Conservation (phyloP, 2,797 vertebrate genomes). For the Tokudaia muenninki region DNA sequence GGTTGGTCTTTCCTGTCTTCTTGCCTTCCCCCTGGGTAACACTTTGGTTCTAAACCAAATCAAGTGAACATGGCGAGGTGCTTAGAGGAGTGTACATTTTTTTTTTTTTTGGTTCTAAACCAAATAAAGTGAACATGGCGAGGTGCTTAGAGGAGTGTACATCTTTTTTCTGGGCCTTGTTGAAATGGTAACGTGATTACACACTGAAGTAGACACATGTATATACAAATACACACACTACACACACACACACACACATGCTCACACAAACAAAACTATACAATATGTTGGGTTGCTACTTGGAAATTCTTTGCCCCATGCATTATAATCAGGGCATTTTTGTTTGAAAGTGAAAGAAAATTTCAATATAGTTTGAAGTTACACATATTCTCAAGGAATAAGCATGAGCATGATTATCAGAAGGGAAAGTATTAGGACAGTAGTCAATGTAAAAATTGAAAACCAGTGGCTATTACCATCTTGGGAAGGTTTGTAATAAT, state of each 20-base stretch:
- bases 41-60: not conserved
- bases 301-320: not conserved
- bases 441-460: conserved; percentile 43
- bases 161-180: not conserved
- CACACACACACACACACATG: not conserved
- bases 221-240: not conserved
- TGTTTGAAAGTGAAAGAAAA: conserved; percentile 2
- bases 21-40: not conserved
- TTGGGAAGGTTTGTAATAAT: not conserved
- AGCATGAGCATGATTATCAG: not conserved
- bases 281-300: not conserved
- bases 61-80: not conserved
- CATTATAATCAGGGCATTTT: not conserved
- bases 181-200: not conserved
- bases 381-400: not conserved
- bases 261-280: not conserved
- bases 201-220: not conserved
- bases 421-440: conserved; percentile 14
- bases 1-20: not conserved
- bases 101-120: not conserved
- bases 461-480: not conserved
- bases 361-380: conserved; percentile 52
- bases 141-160: not conserved
- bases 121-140: not conserved
- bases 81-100: not conserved